These are phyloP conservation scores for Harpalus rubripes DNA, from an alignment of 2,888 invertebrate genomes.

Conservation along the genomic window DNA sequence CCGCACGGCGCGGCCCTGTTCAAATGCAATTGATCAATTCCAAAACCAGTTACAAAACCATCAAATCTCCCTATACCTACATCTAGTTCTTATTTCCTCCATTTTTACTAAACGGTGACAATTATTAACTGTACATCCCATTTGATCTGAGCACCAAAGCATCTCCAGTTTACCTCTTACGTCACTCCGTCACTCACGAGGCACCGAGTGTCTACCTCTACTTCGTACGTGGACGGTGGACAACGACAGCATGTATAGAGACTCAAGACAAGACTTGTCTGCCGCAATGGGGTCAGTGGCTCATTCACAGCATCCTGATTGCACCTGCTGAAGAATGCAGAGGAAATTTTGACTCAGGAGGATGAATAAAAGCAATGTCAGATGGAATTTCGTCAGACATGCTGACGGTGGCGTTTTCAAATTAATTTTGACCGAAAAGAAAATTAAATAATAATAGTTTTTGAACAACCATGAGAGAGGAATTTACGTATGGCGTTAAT, in stretches of 20 bases:
- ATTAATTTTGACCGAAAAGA: too few species aligned
- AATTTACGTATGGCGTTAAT: too few species aligned
- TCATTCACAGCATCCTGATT: conserved; percentile 60
- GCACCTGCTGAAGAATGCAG: conserved; percentile 23
- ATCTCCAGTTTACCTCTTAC: conserved; percentile 56
- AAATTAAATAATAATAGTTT: too few species aligned
- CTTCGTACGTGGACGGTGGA: not conserved
- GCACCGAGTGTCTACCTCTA: not conserved
- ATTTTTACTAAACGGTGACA: conserved; percentile 53
- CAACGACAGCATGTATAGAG: not conserved
- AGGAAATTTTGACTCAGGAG: not conserved
- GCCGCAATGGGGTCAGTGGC: conserved; percentile 59
- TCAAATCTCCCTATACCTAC: not conserved
- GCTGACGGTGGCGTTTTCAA: not conserved
- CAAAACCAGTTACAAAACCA: too few species aligned
- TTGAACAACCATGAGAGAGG: too few species aligned
- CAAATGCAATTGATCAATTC: too few species aligned
- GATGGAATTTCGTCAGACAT: not conserved
- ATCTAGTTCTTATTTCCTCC: not conserved
- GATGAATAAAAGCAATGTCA: not conserved
- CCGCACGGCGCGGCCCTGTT: too few species aligned
- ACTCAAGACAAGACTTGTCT: conserved; percentile 36
- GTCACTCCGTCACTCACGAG: conserved; percentile 52
- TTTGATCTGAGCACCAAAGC: not conserved
- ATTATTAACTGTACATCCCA: conserved; percentile 60